phyloP scores from a whole-genome alignment of 64 coral and sea anemone species.

The Stylophora pistillata region DNA sequence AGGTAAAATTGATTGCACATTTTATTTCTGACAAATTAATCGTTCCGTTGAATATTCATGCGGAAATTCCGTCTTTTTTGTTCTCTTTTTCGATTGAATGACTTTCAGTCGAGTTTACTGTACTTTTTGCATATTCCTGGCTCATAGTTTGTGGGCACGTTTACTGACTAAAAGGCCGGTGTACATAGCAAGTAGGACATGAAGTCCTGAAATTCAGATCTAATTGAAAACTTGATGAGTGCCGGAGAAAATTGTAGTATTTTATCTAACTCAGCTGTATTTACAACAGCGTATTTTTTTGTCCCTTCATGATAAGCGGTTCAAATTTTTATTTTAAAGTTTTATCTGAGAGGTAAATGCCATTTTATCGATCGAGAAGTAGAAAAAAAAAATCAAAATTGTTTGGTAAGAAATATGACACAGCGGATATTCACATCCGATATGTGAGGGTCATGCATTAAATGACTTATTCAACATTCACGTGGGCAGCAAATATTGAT shows the following conservation, averaged over 20 bases:
- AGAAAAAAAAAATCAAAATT: too few species aligned
- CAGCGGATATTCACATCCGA: too few species aligned
- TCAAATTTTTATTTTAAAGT: too few species aligned
- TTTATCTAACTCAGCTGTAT: too few species aligned
- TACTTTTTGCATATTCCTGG: not conserved
- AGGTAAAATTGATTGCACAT: not conserved
- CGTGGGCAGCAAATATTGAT: not conserved
- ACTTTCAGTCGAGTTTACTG: not conserved
- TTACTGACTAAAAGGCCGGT: not conserved
- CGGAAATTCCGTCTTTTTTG: not conserved
- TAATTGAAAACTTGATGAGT: too few species aligned
- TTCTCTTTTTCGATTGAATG: not conserved
- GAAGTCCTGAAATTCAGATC: too few species aligned
- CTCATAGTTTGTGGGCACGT: not conserved
- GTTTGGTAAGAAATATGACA: too few species aligned
- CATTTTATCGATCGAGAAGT: too few species aligned
- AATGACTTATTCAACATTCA: not conserved
- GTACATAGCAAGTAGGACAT: not conserved
- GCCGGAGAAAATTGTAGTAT: too few species aligned
- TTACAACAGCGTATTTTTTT: too few species aligned
- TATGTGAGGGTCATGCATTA: not conserved
- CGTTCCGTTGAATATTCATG: not conserved
- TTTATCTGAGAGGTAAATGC: too few species aligned
- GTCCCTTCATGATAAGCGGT: too few species aligned
- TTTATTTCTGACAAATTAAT: not conserved